phyloP scores from a whole-genome alignment of 2,113 vertebrate species.

The Nanorana parkeri region DNA sequence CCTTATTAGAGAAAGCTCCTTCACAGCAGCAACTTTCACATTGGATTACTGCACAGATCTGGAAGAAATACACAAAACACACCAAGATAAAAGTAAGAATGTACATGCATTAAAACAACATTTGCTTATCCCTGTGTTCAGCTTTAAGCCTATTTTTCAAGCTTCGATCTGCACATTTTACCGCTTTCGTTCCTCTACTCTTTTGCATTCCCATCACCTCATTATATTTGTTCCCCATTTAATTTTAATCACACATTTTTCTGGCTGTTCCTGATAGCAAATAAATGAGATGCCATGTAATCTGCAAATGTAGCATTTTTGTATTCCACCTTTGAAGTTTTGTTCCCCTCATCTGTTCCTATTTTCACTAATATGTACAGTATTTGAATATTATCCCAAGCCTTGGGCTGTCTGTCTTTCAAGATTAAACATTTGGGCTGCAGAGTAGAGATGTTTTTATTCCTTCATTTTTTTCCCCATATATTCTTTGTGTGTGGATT shows the following conservation, averaged over 20 bases:
- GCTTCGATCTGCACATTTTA: too few species aligned
- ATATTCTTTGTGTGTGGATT: neutral
- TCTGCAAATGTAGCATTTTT: slow-evolving; percentile 31
- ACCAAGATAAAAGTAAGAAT: too few species aligned
- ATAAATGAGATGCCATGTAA: slow-evolving; percentile 19
- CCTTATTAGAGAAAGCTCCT: too few species aligned
- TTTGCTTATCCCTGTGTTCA: too few species aligned
- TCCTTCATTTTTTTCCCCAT: neutral
- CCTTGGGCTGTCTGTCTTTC: slow-evolving; percentile 27
- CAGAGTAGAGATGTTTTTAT: neutral
- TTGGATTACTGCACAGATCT: too few species aligned
- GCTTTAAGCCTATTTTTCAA: too few species aligned
- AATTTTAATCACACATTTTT: neutral
- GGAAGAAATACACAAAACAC: too few species aligned
- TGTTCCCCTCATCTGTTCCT: slow-evolving; percentile 24
- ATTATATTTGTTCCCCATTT: slow-evolving; percentile 6
- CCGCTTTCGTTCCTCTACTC: too few species aligned
- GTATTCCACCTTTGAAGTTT: slow-evolving; percentile 45
- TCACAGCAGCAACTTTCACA: too few species aligned
- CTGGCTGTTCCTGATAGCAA: neutral
- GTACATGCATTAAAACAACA: too few species aligned
- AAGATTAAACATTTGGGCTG: slow-evolving; percentile 16
- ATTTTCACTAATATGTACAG: slow-evolving; percentile 25
- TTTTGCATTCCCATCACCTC: neutral
- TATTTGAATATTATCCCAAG: slow-evolving; percentile 27